Evolutionary conservation across 2,888 invertebrate species (phyloP).

Genomic region (Toxonevra muliebris): DNA sequence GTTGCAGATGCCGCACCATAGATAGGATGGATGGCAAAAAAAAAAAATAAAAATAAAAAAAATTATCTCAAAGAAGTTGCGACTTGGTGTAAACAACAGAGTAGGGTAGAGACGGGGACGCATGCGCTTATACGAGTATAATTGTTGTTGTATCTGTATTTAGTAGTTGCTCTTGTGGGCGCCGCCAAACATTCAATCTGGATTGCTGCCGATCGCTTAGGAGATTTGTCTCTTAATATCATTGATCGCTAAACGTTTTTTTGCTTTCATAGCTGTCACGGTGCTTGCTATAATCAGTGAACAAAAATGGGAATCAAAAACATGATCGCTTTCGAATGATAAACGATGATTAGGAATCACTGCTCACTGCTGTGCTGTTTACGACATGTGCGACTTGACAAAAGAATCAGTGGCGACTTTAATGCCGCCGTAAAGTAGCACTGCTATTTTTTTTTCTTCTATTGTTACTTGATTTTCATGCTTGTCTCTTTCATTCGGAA

Average conservation of each 20-base stretch:
- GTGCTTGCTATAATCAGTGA: slow-evolving; percentile 4
- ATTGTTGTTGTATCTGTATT: no score
- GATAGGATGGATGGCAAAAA: no score
- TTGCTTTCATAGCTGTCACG: background rate
- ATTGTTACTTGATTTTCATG: slow-evolving; percentile 32
- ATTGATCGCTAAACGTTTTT: no score
- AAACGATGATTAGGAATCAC: slow-evolving; percentile 16
- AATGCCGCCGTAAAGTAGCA: slow-evolving; percentile 36
- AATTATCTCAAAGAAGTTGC: no score
- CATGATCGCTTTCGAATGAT: slow-evolving; percentile 21
- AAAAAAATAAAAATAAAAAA: no score
- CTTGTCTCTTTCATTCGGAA: background rate
- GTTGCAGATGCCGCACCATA: no score
- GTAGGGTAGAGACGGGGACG: no score
- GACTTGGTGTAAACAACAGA: no score
- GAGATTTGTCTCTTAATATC: no score
- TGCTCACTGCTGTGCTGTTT: background rate
- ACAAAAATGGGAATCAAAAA: slow-evolving; percentile 13
- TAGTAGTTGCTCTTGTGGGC: slow-evolving; percentile 44
- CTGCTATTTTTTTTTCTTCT: slow-evolving; percentile 38
- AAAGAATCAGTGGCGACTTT: slow-evolving; percentile 13
- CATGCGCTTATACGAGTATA: no score
- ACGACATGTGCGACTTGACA: slow-evolving; percentile 3
- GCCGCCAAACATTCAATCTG: slow-evolving; percentile 27
- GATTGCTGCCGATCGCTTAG: no score